Base-by-base conservation (phyloP, 2,113 vertebrate species). In the Mus spicilegus region DNA sequence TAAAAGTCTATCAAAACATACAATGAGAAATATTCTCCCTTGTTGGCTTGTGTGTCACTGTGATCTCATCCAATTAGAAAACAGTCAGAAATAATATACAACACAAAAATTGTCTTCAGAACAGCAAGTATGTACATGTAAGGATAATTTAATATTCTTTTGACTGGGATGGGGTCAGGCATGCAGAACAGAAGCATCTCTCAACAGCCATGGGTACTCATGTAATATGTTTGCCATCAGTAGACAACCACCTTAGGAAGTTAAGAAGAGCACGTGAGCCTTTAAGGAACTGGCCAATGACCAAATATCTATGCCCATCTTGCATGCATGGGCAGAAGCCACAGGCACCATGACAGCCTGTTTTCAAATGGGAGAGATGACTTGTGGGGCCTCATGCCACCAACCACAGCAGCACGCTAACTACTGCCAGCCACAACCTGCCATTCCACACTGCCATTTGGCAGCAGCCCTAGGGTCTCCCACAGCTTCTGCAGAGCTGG, bases 61-160 rank as follows among this genome's bases (percentile, higher is more conserved):
- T 95, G 22, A 24, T 86, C 87, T 78, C 63, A 75, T 51, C 24
- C 28, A 85, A 96, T 78, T 4, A 78, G 70, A 88, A 95, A 82
- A 77, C 63, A 46, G 28, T 22, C n/a, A 16, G 8, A 22, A 87
- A 67, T 36, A 72, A 87, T 20, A 81, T 13, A 72, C 39, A 70
- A 63, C 8, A 46, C 6, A 87, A 46, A 70, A 70, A 6, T 5
- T 1, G 17, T 49, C 58, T 61, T 67, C 39, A 46, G 24, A 93
- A 89, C 33, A 63, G 36, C 22, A 56, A 58, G n/a, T 33, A 11
- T 36, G 46, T n/a, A 14, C 16, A 61, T 61, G 33, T 88, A 54
- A 49, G n/a, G 51, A 91, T 84, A 49, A 87, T 70, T 70, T 76
- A 26, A n/a, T 58, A 20, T 67, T 54, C 10, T 65, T 81, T 75